Base-by-base conservation (phyloP, 1,140 invertebrate species). In the Cylas formicarius region DNA sequence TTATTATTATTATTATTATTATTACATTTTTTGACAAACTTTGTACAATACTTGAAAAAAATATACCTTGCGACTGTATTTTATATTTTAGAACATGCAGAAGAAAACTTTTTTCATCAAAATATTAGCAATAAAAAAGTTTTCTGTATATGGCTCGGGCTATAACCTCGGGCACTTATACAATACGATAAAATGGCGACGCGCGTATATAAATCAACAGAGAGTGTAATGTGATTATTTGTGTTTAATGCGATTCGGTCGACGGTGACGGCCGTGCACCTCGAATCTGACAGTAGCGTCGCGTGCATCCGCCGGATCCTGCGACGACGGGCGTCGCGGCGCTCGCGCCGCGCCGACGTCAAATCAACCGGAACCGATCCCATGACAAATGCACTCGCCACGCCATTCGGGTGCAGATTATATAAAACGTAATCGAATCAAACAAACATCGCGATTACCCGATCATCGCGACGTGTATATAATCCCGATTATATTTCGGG, bases 141-240 rank as follows among this genome's bases (percentile, higher is more conserved):
- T 11, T n/a, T n/a, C n/a, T n/a, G n/a, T n/a, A n/a, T n/a, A n/a
- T n/a, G n/a, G n/a, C n/a, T n/a, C n/a, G n/a, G n/a, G n/a, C n/a
- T n/a, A n/a, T n/a, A n/a, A n/a, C n/a, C n/a, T n/a, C n/a, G n/a
- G n/a, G n/a, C n/a, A 55, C 50, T 44, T 48, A 42, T 52, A 46
- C 51, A 56, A 51, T 49, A 53, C 56, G 56, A 50, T 59, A 56
- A 60, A 64, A 64, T 60, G 58, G 57, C 56, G 53, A 44, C 4
- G 17, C 17, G 29, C 50, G 41, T 53, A 55, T 60, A 59, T 63
- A 62, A 65, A 65, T 63, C 62, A 63, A 54, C 56, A 50, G 59
- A 60, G 61, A 62, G 57, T 64, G 57, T 63, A 65, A 63, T 60
- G 61, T 60, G 60, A 63, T 65, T 61, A 63, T 65, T 63, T 63